These are phyloP conservation scores for Onchidella celtica DNA, from an alignment of 2,888 invertebrate genomes.

Conservation along the genomic window DNA sequence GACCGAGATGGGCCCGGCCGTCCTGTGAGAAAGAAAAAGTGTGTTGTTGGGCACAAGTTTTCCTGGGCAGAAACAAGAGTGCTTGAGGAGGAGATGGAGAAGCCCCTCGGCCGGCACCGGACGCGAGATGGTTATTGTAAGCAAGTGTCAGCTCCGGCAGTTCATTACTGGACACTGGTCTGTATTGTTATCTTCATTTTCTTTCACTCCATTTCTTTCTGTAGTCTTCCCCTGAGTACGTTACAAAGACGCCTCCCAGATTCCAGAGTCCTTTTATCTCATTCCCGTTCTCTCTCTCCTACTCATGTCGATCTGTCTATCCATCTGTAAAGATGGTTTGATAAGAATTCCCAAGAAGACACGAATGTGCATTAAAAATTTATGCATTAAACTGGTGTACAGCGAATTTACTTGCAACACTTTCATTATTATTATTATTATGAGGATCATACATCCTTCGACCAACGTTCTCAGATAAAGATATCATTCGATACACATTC, in stretches of 20 bases:
- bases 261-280: neutral
- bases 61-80: conserved; percentile 11
- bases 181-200: neutral
- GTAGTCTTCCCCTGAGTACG: too few relatives aligned
- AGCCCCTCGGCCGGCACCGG: neutral
- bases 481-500: too few relatives aligned
- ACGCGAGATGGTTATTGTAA: conserved; percentile 34
- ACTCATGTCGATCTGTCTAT: too few relatives aligned
- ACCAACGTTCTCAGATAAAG: too few relatives aligned
- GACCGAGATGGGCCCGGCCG: neutral
- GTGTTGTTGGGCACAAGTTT: conserved; percentile 22
- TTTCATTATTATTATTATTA: too few relatives aligned
- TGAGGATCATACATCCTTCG: too few relatives aligned
- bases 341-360: too few relatives aligned
- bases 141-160: conserved; percentile 19
- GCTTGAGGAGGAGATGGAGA: conserved; percentile 6
- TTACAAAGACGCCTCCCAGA: too few relatives aligned
- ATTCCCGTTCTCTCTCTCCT: neutral
- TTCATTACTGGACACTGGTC: conserved; percentile 18
- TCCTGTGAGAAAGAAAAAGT: neutral
- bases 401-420: too few relatives aligned
- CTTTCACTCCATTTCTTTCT: neutral
- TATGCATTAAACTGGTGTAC: too few relatives aligned
- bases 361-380: too few relatives aligned
- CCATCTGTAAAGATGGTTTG: too few relatives aligned